A percentile compares a stretch with the other conserved stretches of the same genome.
phyloP scores from a whole-genome alignment of 2,113 vertebrate species.

The Semnopithecus entellus region DNA sequence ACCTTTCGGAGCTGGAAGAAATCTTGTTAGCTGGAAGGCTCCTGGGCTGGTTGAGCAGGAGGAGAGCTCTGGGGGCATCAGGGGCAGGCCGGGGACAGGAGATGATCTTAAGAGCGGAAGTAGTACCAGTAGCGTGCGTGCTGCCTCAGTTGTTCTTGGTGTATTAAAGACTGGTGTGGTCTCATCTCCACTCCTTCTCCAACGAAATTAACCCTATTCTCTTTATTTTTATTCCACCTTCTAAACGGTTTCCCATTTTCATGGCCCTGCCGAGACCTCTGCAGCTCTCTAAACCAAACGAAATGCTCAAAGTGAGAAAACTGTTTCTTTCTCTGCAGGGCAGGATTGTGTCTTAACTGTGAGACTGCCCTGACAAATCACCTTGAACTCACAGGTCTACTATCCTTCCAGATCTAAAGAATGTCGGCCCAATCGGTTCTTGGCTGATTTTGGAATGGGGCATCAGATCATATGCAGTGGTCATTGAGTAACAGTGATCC shows the following conservation, averaged over 20 bases:
- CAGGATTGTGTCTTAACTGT: accelerated
- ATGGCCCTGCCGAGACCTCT: accelerated
- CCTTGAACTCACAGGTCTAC: neutral
- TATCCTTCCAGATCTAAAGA: neutral
- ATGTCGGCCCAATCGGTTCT: accelerated
- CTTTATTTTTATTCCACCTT: neutral
- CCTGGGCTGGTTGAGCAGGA: too few relatives aligned
- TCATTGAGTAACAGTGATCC: accelerated
- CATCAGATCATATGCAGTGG: accelerated
- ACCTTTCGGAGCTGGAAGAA: neutral
- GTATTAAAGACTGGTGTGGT: neutral
- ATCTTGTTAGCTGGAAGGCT: neutral
- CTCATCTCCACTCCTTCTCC: neutral
- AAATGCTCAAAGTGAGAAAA: neutral
- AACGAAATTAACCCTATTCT: neutral
- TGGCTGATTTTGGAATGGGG: neutral
- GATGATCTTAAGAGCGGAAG: neutral
- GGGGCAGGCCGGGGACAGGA: neutral
- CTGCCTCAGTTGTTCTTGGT: neutral
- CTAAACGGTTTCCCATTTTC: neutral
- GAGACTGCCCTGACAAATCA: neutral
- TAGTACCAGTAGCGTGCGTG: accelerated
- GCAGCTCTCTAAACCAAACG: neutral
- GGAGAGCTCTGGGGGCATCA: accelerated
- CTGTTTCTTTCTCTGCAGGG: neutral